Percentiles rank a stretch among this genome's conserved stretches.
phyloP scores from a whole-genome alignment of 2,113 vertebrate genomes.

The Paralichthys olivaceus region DNA sequence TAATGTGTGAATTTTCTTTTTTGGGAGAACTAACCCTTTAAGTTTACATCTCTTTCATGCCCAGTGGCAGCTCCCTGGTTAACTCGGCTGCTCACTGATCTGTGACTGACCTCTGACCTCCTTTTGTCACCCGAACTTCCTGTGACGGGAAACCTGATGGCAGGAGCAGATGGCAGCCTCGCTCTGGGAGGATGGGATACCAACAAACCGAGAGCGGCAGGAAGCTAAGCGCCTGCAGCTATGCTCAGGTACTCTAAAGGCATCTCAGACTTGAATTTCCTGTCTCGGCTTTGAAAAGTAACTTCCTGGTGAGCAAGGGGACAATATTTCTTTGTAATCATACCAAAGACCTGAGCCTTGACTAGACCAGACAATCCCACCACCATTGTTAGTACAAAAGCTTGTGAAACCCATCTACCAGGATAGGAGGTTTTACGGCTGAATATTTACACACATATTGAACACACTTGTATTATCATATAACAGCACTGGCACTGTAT shows the following conservation, averaged over 20 bases:
- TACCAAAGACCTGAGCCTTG: constrained; percentile 21
- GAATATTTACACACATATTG: constrained; percentile 25
- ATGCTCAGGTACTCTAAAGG: constrained; percentile 35
- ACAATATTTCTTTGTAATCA: constrained; percentile 10
- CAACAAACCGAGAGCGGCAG: constrained; percentile 27
- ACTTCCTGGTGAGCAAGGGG: not conserved
- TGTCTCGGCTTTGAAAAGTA: constrained; percentile 48
- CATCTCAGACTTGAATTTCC: constrained; percentile 62
- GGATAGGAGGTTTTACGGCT: constrained; percentile 29
- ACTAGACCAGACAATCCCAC: constrained; percentile 57
- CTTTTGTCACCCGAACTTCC: constrained; percentile 64
- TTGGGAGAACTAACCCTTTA: constrained; percentile 7
- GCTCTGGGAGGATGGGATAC: constrained; percentile 54
- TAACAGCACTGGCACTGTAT: constrained; percentile 70
- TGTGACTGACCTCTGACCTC: constrained; percentile 60
- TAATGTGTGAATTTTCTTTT: no score
- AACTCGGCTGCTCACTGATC: constrained; percentile 53
- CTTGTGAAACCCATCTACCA: constrained; percentile 36
- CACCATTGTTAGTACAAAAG: constrained; percentile 69
- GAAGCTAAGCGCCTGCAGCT: constrained; percentile 33
- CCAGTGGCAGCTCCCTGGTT: constrained; percentile 37
- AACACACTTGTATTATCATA: constrained; percentile 75
- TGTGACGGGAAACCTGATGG: constrained; percentile 70
- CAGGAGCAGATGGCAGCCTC: constrained; percentile 60
- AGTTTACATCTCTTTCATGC: constrained; percentile 15